Conservation (phyloP, 2,113 vertebrate genomes). For the Potamarius usumacintae region DNA sequence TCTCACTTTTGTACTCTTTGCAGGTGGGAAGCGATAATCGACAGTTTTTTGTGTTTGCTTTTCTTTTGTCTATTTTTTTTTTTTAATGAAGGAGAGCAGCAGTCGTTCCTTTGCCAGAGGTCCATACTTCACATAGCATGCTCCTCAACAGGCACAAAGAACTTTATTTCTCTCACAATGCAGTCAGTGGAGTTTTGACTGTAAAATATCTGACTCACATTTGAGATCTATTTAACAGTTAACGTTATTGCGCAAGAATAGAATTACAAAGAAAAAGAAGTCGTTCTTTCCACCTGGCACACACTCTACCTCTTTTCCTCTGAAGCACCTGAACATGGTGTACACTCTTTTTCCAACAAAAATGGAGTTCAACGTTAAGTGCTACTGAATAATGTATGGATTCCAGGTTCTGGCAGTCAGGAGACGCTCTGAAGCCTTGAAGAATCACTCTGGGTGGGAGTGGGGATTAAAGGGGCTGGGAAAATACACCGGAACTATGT, state of each 20-base stretch:
- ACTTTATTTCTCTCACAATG: not conserved
- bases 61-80: constrained; percentile 13
- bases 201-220: constrained; percentile 26
- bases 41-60: not conserved
- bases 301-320: not conserved
- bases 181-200: constrained; percentile 36
- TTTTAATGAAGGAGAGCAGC: constrained; percentile 1
- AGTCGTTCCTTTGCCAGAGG: constrained; percentile 23
- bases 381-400: constrained; percentile 40
- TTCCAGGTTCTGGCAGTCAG: constrained; percentile 25
- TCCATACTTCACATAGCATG: constrained; percentile 7
- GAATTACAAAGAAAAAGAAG: constrained; percentile 14
- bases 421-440: constrained; percentile 27
- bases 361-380: constrained; percentile 37
- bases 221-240: constrained; percentile 21
- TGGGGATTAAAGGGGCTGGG: not conserved
- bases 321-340: not conserved
- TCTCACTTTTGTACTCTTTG: constrained; percentile 38
- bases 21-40: not conserved
- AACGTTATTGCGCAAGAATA: constrained; percentile 26
- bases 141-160: constrained; percentile 7
- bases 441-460: constrained; percentile 22
- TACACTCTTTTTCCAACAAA: not conserved
- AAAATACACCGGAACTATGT: not conserved
- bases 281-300: not conserved